Base-by-base conservation (phyloP, 2,888 invertebrate species). In the Phaonia tiefii region DNA sequence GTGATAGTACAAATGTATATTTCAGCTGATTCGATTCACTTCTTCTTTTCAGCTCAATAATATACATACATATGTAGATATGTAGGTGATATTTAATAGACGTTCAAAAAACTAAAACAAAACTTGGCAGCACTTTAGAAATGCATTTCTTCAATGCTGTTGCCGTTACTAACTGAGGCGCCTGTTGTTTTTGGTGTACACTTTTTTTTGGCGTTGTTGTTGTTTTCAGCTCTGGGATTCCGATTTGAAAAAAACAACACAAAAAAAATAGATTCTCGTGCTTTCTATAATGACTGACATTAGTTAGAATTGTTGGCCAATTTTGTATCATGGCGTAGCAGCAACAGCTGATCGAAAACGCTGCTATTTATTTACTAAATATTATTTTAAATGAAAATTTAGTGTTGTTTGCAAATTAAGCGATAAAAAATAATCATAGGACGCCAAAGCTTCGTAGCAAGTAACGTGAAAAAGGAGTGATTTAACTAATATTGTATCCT, bases 41-140 rank as follows among this genome's bases (percentile, higher is more conserved):
- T 66, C 73, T 37, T 8, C 69, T 56, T 75, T n/a, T 63, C 42
- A 70, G 44, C 20, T 46, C 44, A 54, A 15, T n/a, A n/a, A 26
- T 15, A 49, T 49, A 49, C 22, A 7, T 25, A 56, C 1, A 13
- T 20, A 56, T 15, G 7, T 49, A 49, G 49, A n/a, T n/a, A n/a
- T 49, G 15, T 56, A 56, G n/a, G 15, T 49, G n/a, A 15, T 51
- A 58, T 37, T 26, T n/a, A 58, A 17, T n/a, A 20, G 20, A 2
- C 22, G 11, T 26, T 2, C 54, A 56, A 25, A 56, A 37, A 13
- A 60, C 37, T 17, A 37, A 60, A 31, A 31, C 37, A 67, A 69
- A 75, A 81, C 71, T 81, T 72, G 74, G 78, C 77, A 71, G 26
- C 76, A 77, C 71, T 81, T 20, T 46, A 42, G 31, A 37, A 58